Evolutionary conservation across 2,888 invertebrate species (phyloP), one percentile per base, ranked within the genome.

Genomic region (Amblyteles armatorius): DNA sequence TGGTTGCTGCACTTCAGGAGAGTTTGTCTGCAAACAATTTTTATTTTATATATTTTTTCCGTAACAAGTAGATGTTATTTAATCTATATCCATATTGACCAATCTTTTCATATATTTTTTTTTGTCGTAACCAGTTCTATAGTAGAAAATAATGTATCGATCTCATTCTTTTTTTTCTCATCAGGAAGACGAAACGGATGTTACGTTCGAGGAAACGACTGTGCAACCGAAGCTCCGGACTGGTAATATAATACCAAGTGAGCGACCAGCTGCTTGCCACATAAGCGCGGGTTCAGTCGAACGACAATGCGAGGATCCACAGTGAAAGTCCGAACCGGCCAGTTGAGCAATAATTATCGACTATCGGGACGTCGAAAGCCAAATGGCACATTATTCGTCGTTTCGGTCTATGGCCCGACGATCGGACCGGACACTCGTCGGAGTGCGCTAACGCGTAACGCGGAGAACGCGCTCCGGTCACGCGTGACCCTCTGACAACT

Each of bases 1-100:
- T 95, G 94, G 65, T 96, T 93, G 76, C 96, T 96, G 94, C 98
- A 98, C 84, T 96, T 96, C 84, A 96, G 94, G 87, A 95, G 95
- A 40, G 86, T 95, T 95, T 16, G 96, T 95, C 94, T 94, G 91
- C 73, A 90, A 91, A 82, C 86, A 89, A 87, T 48, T 0, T 16
- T 16, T 48, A 48, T 16, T 48, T 48, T 3, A 16, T 48, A 48
- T 11, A 48, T 48, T 0, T 48, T 48, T 48, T 48, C 16, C 44
- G 3, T 48, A 48, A 16, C 3, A 16, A 48, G 44, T 16, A 48
- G 44, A 48, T 48, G 4, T 48, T 16, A 48, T 16, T 16, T 0
- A 2, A 48, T 5, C 4, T 16, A 48, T 48, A 48, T 48, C 16
- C 5, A 40, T 40, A 40, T 40, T 11, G 40, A 11, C 40, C 11